Evolutionary conservation across 2,888 invertebrate genomes (phyloP).

Genomic region (Meandrusa payeni): DNA sequence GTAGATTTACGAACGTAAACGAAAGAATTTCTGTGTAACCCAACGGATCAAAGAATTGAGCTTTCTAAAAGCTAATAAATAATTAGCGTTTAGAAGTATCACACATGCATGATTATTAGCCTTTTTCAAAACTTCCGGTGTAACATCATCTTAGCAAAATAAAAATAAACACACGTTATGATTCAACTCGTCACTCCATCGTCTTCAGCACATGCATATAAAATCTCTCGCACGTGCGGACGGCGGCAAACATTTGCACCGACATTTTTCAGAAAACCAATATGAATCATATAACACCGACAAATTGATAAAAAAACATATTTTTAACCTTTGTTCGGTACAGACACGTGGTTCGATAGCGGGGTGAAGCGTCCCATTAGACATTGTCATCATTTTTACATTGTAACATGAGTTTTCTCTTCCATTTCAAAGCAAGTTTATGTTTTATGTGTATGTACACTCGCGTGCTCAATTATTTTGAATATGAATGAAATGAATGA

Average conservation of each 20-base stretch:
- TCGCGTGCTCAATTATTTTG: no score
- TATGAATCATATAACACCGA: slow-evolving; percentile 48
- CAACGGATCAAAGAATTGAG: no score
- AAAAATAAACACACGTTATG: slow-evolving; percentile 24
- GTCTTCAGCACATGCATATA: slow-evolving; percentile 42
- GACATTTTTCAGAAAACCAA: slow-evolving; percentile 41
- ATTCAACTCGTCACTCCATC: slow-evolving; percentile 47
- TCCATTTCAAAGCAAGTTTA: no score
- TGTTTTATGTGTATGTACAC: no score
- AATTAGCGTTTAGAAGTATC: no score
- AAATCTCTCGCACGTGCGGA: slow-evolving; percentile 43
- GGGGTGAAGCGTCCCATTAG: slow-evolving; percentile 2
- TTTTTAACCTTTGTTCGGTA: slow-evolving; percentile 16
- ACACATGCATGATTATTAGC: no score
- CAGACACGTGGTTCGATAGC: slow-evolving; percentile 14
- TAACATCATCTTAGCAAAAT: not conserved
- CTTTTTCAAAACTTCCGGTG: no score
- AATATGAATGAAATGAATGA: no score
- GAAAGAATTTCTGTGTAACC: no score
- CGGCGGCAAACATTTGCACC: slow-evolving; percentile 30
- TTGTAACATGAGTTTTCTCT: not conserved
- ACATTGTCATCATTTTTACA: not conserved
- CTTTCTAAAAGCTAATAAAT: no score
- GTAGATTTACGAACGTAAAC: no score
- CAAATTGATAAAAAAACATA: slow-evolving; percentile 27